Base-by-base conservation (phyloP, 2,113 vertebrate species). In the Tachysurus vachellii region DNA sequence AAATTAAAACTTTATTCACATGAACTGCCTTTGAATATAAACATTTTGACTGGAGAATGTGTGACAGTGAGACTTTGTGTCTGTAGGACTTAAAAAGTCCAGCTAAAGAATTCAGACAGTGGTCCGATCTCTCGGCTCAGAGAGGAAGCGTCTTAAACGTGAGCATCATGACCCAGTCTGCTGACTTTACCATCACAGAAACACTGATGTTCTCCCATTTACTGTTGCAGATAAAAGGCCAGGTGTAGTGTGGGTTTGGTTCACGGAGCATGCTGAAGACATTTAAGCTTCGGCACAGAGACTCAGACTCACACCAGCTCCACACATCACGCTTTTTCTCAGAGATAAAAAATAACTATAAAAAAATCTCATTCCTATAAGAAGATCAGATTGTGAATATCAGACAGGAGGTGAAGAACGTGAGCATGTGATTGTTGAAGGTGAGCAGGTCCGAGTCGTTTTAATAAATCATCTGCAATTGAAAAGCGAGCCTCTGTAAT, bases 251-350 rank as follows among this genome's bases (percentile, higher is more conserved):
- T 86, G 86, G 68, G 28, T 81, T 86, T 12, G 14, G 61, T 93
- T 91, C 88, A 89, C 80, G 82, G 87, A 91, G 90, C 94, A 95
- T 94, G 91, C 73, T 94, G 94, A 94, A 95, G 80, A 91, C 91
- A 95, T 95, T 95, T 95, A 88, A 84, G 91, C n/a, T 54, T 86
- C 91, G 90, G 93, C 92, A 94, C 59, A 17, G 11, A 14, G 44
- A 23, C 47, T 10, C 42, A 17, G 10, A 28, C 6, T n/a, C 23
- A n/a, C 31, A 64, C 62, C 82, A 36, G 10, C 21, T 42, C 28
- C 36, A 10, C 31, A 19, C 11, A 19, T 21, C 53, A 57, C 4
- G 12, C 3, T 83, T 70, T 36, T 56, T 84, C 64, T 84, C 14
- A 0, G 21, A 57, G 66, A 75, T 80, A 42, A 80, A 31, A 53